phyloP scores from a whole-genome alignment of 1,140 invertebrate species.

The Paraescarpia echinospica region DNA sequence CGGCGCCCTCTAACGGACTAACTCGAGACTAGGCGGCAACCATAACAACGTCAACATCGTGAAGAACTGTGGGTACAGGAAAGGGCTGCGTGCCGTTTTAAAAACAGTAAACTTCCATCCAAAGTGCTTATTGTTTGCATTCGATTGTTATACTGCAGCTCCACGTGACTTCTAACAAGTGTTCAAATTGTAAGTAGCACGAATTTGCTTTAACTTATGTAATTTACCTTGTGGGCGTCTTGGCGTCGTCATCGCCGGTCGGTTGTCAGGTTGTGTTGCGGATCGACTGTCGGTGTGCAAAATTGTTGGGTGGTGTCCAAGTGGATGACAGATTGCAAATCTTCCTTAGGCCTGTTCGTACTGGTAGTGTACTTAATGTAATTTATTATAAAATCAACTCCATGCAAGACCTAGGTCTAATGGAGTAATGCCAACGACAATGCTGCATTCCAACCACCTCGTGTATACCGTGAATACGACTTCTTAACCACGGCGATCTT shows the following conservation, averaged over 20 bases:
- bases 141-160: not conserved
- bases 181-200: not conserved
- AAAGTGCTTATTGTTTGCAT: not conserved
- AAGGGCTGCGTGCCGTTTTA: not conserved
- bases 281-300: not conserved
- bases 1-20: not conserved
- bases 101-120: not conserved
- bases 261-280: not conserved
- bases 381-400: no score
- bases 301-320: not conserved
- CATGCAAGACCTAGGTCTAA: no score
- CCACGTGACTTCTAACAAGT: not conserved
- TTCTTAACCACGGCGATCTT: no score
- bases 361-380: no score
- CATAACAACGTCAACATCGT: slow-evolving; percentile 5
- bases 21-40: not conserved
- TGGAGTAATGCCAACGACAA: no score
- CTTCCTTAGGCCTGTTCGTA: no score
- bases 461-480: no score
- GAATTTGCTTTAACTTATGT: not conserved
- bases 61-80: not conserved
- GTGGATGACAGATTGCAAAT: not conserved
- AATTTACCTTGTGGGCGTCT: not conserved
- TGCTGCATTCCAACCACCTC: no score
- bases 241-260: not conserved